Evolutionary conservation across 2,113 vertebrate genomes (phyloP), one percentile per base, ranked within the genome.

Genomic region (Bufo bufo): DNA sequence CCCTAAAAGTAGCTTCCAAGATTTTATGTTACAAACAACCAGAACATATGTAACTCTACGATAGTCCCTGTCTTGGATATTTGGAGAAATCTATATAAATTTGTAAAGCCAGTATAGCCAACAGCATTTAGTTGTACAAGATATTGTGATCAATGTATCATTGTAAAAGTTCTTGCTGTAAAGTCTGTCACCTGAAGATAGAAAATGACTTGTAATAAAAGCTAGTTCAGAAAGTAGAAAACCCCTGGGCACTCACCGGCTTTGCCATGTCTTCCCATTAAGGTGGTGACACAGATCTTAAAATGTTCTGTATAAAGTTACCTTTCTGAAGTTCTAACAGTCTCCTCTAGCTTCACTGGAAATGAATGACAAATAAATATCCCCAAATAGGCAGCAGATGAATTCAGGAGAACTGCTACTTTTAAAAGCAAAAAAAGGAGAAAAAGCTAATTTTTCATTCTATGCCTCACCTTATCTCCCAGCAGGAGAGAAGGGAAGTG

Each of bases 361-460:
- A 83, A 54, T 84, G 45, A 84, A n/a, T 83, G 63, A 9, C 47
- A 71, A 71, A 71, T 66, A 71, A 54, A 52, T 66, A 71, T 17
- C 82, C 20, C 43, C 82, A 84, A 84, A 69, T 69, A 33, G n/a
- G 63, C 82, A 54, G 82, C 49, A 33, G 58, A 84, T 83, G 63
- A 52, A n/a, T 69, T 33, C 17, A 13, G 23, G 33, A 83, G 49
- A 83, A 66, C 59, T 19, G 47, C 2, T 71, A 47, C 59, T 23
- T 66, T 83, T 6, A 86, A 79, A 69, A 69, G 77, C 16, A 50
- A 61, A 58, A 52, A 85, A 56, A 66, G 23, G 61, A 86, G 71
- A 69, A 87, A 80, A 87, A 69, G n/a, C 47, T 66, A 58, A 80
- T 87, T 78, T 87, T 87, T 80, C 63, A 87, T 87, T 79, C 77